Evolutionary conservation across 2,888 invertebrate genomes (phyloP).

Genomic region (Megamerina dolium): DNA sequence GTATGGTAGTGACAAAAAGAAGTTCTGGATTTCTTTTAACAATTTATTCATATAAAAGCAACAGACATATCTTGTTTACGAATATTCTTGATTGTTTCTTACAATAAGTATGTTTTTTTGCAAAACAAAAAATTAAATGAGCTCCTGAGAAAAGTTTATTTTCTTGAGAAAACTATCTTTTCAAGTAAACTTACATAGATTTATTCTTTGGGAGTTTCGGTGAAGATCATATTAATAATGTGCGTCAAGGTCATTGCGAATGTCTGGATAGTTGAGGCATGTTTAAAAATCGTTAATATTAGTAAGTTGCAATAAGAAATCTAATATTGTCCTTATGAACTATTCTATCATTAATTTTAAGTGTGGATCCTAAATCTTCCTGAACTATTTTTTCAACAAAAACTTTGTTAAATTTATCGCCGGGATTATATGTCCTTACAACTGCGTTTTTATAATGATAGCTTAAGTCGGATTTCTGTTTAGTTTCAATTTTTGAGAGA

Average conservation of each 20-base stretch:
- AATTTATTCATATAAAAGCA: background rate
- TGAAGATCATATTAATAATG: too few species aligned
- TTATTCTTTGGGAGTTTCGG: too few species aligned
- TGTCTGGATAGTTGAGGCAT: too few species aligned
- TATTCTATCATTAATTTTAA: conserved; percentile 2
- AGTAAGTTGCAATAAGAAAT: conserved; percentile 2
- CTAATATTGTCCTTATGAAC: conserved; percentile 5
- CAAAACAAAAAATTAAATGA: background rate
- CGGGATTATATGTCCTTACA: background rate
- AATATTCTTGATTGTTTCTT: background rate
- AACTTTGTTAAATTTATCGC: background rate
- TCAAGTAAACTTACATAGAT: too few species aligned
- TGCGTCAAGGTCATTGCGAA: too few species aligned
- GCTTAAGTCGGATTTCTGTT: background rate
- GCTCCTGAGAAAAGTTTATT: background rate
- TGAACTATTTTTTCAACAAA: background rate
- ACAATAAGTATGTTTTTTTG: background rate
- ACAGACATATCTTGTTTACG: background rate
- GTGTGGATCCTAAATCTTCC: conserved; percentile 2
- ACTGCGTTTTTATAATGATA: too few species aligned
- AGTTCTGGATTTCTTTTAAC: conserved; percentile 1
- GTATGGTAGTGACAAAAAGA: background rate
- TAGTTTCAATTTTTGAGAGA: background rate
- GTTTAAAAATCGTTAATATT: too few species aligned
- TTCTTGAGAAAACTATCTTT: too few species aligned